Conservation (phyloP, 2,888 invertebrate genomes). For the Cephus pulcher region DNA sequence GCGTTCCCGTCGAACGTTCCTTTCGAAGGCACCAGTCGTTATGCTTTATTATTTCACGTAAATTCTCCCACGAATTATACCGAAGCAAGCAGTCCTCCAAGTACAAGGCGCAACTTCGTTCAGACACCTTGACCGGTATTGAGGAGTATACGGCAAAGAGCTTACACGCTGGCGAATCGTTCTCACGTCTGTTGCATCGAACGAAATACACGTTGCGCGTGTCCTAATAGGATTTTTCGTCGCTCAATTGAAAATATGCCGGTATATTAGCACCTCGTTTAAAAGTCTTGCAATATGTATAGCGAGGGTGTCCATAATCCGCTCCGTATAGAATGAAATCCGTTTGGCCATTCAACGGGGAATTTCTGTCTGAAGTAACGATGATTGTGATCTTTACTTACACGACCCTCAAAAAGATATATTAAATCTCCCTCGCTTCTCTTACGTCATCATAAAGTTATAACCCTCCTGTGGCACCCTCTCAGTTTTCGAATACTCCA, state of each 20-base stretch:
- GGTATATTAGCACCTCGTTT: neutral
- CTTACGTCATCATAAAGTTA: neutral
- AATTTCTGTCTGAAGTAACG: neutral
- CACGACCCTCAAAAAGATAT: neutral
- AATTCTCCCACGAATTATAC: neutral
- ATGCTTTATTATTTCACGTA: neutral
- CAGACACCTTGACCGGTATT: conserved; percentile 19
- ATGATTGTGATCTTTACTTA: neutral
- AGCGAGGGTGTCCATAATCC: neutral
- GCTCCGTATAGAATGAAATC: neutral
- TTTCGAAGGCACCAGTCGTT: neutral
- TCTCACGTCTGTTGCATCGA: neutral
- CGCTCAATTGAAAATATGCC: neutral
- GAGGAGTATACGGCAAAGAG: neutral
- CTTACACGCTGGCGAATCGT: neutral
- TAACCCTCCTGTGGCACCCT: neutral
- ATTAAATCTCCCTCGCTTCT: conserved; percentile 3
- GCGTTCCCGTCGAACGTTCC: neutral
- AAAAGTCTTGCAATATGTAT: neutral
- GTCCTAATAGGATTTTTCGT: neutral
- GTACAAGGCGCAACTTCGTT: neutral
- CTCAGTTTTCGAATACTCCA: neutral
- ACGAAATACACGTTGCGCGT: neutral
- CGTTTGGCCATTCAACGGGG: neutral
- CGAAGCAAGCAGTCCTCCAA: neutral